Percentiles rank a stretch among this genome's conserved stretches.
phyloP scores from a whole-genome alignment of 2,113 vertebrate genomes.

The Dasypus novemcinctus region DNA sequence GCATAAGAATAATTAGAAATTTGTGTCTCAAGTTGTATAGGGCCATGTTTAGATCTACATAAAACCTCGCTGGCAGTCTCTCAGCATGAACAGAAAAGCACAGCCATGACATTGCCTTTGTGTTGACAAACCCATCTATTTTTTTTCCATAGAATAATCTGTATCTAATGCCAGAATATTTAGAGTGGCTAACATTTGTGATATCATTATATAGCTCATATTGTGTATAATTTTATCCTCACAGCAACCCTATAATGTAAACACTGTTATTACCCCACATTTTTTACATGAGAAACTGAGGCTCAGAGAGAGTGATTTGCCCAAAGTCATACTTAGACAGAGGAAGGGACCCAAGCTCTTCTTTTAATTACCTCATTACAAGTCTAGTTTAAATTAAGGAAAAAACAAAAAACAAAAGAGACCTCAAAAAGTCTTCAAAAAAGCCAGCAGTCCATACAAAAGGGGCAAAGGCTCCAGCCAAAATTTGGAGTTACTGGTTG shows the following conservation, averaged over 20 bases:
- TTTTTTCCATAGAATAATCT: background rate
- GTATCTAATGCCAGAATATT: background rate
- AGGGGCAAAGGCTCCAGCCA: background rate
- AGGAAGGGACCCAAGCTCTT: background rate
- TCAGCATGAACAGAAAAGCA: background rate
- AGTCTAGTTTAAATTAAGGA: background rate
- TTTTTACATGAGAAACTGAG: background rate
- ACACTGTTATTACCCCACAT: background rate
- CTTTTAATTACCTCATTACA: background rate
- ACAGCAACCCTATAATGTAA: background rate
- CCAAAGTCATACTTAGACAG: background rate
- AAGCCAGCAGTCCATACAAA: background rate
- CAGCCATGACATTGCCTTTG: background rate
- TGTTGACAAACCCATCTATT: background rate
- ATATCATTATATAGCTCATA: background rate
- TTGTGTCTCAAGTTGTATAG: background rate
- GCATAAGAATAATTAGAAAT: background rate
- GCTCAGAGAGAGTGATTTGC: background rate
- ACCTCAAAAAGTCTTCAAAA: background rate
- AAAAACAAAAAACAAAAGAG: too few species aligned
- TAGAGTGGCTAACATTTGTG: background rate
- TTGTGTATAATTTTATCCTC: background rate
- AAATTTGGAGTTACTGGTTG: background rate
- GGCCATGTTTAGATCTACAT: background rate
- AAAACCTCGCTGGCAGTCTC: background rate